These are phyloP conservation scores for Notocelia uddmanniana DNA, from an alignment of 2,888 invertebrate species.

Conservation along the genomic window DNA sequence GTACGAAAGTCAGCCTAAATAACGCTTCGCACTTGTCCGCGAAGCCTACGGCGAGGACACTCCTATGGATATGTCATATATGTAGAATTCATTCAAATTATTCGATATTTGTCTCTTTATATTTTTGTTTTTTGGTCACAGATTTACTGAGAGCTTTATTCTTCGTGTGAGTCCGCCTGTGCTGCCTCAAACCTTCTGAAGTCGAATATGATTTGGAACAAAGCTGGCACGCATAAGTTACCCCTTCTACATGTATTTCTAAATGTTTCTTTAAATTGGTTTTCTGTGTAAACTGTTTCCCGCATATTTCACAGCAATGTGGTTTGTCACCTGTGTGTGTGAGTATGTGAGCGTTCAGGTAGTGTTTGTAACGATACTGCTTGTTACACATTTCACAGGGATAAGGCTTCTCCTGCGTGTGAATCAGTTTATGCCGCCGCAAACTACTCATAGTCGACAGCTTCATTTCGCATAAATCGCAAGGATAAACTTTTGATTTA, in stretches of 20 bases:
- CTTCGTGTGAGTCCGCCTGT: constrained; percentile 15
- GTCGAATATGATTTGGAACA: constrained; percentile 24
- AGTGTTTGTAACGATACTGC: background rate
- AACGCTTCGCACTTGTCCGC: too few relatives aligned
- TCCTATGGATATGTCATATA: too few relatives aligned
- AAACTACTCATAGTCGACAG: background rate
- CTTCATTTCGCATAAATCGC: background rate
- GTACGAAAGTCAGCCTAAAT: too few relatives aligned
- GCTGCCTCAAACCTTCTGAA: constrained; percentile 23
- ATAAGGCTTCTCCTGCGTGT: constrained; percentile 2
- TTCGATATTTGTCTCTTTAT: background rate
- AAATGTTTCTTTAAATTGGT: constrained; percentile 11
- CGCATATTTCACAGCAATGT: constrained; percentile 18
- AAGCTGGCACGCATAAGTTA: constrained; percentile 9
- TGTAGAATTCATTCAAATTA: background rate
- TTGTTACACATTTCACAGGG: constrained; percentile 2
- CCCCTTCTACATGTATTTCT: constrained; percentile 15
- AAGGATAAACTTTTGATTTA: constrained; percentile 10
- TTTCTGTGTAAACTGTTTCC: constrained; percentile 3
- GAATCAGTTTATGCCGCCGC: constrained; percentile 10
- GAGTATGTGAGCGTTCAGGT: background rate
- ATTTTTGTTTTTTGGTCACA: background rate
- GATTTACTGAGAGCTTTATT: constrained; percentile 12
- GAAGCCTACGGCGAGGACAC: too few relatives aligned
- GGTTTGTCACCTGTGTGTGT: constrained; percentile 21